A percentile compares a stretch with the other conserved stretches of the same genome.
Conservation (phyloP, 2,797 vertebrate genomes). For the Hozukius guyotensis region DNA sequence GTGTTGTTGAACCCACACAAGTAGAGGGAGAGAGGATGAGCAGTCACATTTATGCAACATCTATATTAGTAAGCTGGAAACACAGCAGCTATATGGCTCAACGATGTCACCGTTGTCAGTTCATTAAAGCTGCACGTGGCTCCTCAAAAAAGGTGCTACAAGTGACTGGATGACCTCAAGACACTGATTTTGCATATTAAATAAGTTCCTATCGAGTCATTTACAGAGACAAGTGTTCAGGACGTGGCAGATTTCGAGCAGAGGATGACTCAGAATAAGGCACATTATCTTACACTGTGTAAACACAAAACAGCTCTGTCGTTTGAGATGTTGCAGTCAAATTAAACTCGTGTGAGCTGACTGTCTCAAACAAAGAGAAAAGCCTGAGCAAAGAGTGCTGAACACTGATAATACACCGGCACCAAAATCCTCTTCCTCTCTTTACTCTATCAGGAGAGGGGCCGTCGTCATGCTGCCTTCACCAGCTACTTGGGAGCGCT, state of each 20-base stretch:
- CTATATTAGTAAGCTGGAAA: slow-evolving; percentile 35
- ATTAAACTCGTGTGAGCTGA: slow-evolving; percentile 35
- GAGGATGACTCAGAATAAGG: slow-evolving; percentile 18
- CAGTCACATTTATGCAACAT: slow-evolving; percentile 46
- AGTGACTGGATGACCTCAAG: slow-evolving; percentile 22
- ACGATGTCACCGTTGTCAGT: neutral
- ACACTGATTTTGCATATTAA: slow-evolving; percentile 24
- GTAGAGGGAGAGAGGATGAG: slow-evolving; percentile 31
- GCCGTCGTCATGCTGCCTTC: slow-evolving; percentile 26
- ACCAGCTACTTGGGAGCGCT: slow-evolving; percentile 14
- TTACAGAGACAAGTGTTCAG: neutral
- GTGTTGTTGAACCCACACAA: slow-evolving; percentile 49
- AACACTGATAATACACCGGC: slow-evolving; percentile 44
- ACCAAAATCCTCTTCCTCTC: slow-evolving; percentile 34
- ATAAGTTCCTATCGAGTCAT: slow-evolving; percentile 21
- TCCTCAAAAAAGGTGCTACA: slow-evolving; percentile 1
- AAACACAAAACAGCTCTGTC: slow-evolving; percentile 35
- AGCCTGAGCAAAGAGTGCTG: slow-evolving; percentile 47
- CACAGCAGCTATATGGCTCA: neutral
- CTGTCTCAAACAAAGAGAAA: slow-evolving; percentile 52
- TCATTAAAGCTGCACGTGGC: neutral
- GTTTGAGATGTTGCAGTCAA: slow-evolving; percentile 24
- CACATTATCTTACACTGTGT: slow-evolving; percentile 28
- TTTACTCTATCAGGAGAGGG: slow-evolving; percentile 29
- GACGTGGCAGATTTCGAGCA: slow-evolving; percentile 10